These are phyloP conservation scores for Chymomyza procnemis DNA, from an alignment of 2,888 invertebrate species.

Conservation along the genomic window DNA sequence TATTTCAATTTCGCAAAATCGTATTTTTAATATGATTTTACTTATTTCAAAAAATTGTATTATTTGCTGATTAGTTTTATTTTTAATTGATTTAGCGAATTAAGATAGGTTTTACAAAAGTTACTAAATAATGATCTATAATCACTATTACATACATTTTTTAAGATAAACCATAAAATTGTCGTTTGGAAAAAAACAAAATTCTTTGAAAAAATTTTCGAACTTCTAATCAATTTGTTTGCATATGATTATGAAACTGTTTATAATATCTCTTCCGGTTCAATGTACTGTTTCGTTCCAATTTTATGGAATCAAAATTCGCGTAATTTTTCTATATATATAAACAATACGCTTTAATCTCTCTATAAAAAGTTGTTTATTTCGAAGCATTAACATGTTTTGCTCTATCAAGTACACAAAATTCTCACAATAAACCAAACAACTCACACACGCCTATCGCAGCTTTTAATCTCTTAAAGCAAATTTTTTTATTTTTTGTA, in stretches of 20 bases:
- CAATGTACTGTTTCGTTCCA: background rate
- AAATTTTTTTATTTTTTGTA: slow-evolving; percentile 10
- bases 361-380: background rate
- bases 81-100: too few species aligned
- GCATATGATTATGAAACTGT: background rate
- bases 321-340: background rate
- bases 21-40: too few species aligned
- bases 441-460: background rate
- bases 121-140: too few species aligned
- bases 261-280: background rate
- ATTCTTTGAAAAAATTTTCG: too few species aligned
- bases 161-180: too few species aligned
- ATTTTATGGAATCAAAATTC: background rate
- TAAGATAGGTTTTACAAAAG: too few species aligned
- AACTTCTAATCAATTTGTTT: too few species aligned
- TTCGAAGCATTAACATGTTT: background rate
- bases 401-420: background rate
- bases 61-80: too few species aligned
- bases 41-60: too few species aligned
- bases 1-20: too few species aligned
- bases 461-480: background rate
- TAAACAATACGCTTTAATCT: background rate
- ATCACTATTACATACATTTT: too few species aligned
- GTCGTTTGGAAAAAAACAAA: too few species aligned
- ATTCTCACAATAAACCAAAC: background rate